Evolutionary conservation across 1,140 invertebrate species (phyloP), one percentile per base, ranked within the genome.

Genomic region (Fopius arisanus): DNA sequence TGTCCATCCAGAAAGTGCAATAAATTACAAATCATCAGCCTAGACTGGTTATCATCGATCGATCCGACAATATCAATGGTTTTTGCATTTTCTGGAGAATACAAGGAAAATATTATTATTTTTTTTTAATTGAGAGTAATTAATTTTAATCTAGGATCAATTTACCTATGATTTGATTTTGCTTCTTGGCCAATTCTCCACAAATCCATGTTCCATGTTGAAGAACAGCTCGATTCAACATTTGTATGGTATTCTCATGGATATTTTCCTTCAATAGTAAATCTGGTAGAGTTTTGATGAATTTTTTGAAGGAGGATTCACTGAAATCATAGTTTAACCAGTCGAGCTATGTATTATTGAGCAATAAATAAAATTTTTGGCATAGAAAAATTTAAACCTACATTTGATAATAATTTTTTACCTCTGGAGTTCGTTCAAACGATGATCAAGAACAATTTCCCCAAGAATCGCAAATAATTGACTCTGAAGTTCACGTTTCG

Each of bases 401-500:
- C n/a, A n/a, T n/a, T n/a, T n/a, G n/a, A n/a, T n/a, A 62, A 21
- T 40, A 29, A 62, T 43, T 51, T 26, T 7, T 73, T 79, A 89
- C 76, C 85, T 84, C 62, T 88, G 89, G 10, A 84, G 76, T n/a
- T 77, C 67, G 3, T 80, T 80, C 5, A 90, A 82, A 26, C 82
- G 79, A 14, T 82, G 77, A 40, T 86, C 77, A 70, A 88, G 80
- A 5, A 89, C 82, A 62, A 90, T 87, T 16, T 86, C 82, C 72
- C 84, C 86, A 26, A 90, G 79, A 2, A 90, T 72, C 21, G 65
- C 26, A 71, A 84, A 87, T 40, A 87, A 75, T 10, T 81, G 76
- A 2, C 66, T 73, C 33, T 86, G 80, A 5, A 85, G 71, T 40
- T 87, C 82, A 48, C 75, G 75, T 40, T 79, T 81, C 3, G 78